These are phyloP conservation scores for Sicus ferrugineus DNA, from an alignment of 2,888 invertebrate species.

Conservation along the genomic window DNA sequence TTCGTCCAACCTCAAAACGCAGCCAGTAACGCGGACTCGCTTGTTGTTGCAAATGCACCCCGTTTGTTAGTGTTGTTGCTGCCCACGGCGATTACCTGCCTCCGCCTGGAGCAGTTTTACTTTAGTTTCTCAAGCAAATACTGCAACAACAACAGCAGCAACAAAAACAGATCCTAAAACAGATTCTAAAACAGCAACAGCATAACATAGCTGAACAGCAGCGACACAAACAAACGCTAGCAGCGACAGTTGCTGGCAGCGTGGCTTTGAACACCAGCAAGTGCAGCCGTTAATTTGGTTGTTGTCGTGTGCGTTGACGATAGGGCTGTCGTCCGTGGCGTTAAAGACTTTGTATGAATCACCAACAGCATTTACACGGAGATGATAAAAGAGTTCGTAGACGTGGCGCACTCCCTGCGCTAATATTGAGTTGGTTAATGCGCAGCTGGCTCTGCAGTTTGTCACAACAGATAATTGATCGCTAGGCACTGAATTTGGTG, in stretches of 20 bases:
- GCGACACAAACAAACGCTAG: conserved; percentile 32
- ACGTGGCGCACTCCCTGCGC: too few relatives aligned
- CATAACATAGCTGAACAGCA: conserved; percentile 5
- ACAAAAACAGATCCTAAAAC: conserved; percentile 13
- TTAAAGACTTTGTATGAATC: conserved; percentile 11
- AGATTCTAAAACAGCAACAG: not conserved
- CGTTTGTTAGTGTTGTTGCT: conserved; percentile 50
- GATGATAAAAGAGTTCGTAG: too few relatives aligned
- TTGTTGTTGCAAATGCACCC: conserved; percentile 51
- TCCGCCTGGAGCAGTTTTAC: conserved; percentile 43
- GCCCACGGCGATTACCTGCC: conserved; percentile 49
- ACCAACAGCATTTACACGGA: too few relatives aligned
- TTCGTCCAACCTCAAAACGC: conserved; percentile 62
- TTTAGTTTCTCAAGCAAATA: conserved; percentile 33
- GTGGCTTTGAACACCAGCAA: conserved; percentile 13
- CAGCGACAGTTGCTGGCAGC: conserved; percentile 24
- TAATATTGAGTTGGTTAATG: too few relatives aligned
- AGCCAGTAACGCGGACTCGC: conserved; percentile 60
- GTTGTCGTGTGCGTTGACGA: not conserved
- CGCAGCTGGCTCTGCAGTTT: too few relatives aligned
- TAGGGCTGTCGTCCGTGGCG: conserved; percentile 4
- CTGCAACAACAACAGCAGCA: conserved; percentile 32
- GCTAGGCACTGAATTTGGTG: too few relatives aligned
- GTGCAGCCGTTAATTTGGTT: conserved; percentile 28
- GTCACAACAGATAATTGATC: too few relatives aligned